phyloP scores from a whole-genome alignment of 2,113 vertebrate genomes.

The Saccopteryx leptura region DNA sequence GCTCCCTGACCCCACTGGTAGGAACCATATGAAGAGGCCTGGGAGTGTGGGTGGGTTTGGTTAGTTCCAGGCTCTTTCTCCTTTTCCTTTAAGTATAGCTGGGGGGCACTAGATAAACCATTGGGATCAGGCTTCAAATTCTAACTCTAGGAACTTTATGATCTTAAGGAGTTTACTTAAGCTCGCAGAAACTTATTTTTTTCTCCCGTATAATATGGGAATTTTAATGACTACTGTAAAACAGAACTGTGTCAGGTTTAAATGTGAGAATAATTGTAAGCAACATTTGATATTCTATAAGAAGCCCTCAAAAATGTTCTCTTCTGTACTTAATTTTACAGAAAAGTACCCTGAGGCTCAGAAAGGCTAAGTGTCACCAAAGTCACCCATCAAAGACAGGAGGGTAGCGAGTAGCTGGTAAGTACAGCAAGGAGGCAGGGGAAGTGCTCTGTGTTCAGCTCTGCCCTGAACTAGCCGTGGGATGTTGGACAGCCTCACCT shows the following conservation, averaged over 20 bases:
- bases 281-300: slow-evolving; percentile 3
- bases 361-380: background rate
- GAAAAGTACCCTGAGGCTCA: background rate
- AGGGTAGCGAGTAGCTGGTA: background rate
- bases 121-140: slow-evolving; percentile 2
- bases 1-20: background rate
- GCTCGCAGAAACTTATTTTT: slow-evolving; percentile 28
- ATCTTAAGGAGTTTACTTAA: slow-evolving; percentile 29
- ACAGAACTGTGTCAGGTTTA: slow-evolving; percentile 43
- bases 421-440: background rate
- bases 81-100: background rate
- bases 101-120: background rate
- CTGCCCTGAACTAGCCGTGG: background rate
- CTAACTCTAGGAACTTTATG: background rate
- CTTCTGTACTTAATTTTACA: background rate
- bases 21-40: background rate
- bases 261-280: slow-evolving; percentile 11
- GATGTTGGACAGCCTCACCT: background rate
- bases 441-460: background rate
- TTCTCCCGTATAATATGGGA: background rate
- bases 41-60: background rate
- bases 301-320: background rate
- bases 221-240: slow-evolving; percentile 36
- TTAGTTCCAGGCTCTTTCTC: background rate
- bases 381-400: background rate